Evolutionary conservation across 2,888 invertebrate genomes (phyloP).

Genomic region (Pelosia muscerda): DNA sequence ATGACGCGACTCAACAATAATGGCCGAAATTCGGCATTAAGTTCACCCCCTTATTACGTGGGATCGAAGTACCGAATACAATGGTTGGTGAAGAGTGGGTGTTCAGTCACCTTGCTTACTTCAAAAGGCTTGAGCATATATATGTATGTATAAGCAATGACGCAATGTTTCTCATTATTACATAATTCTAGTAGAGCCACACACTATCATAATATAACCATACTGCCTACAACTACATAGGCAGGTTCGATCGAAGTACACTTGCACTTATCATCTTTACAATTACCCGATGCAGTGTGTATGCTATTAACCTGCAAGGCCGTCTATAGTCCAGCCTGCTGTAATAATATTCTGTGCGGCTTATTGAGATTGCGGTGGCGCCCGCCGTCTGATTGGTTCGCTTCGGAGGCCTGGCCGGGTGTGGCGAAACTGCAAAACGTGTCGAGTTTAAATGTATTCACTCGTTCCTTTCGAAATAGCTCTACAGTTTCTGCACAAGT

Average conservation of each 20-base stretch:
- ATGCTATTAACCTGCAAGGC: conserved; percentile 67
- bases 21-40: no score
- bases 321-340: conserved; percentile 68
- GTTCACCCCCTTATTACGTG: no score
- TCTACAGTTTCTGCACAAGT: conserved; percentile 42
- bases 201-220: background rate
- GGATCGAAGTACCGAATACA: no score
- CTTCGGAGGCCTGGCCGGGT: conserved; percentile 82
- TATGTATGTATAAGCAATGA: background rate
- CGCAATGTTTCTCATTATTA: conserved; percentile 31
- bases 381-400: conserved; percentile 73
- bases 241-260: background rate
- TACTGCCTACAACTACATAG: background rate
- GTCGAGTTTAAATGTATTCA: conserved; percentile 30
- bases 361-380: conserved; percentile 69
- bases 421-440: conserved; percentile 72
- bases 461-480: conserved; percentile 58
- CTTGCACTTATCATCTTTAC: conserved; percentile 3
- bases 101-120: no score
- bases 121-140: no score
- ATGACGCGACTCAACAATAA: no score
- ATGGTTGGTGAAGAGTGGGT: no score
- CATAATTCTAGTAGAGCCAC: conserved; percentile 24
- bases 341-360: conserved; percentile 71
- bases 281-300: conserved; percentile 68